These are phyloP conservation scores for Hippopotamus amphibius DNA, from an alignment of 2,113 vertebrate species.

Conservation along the genomic window DNA sequence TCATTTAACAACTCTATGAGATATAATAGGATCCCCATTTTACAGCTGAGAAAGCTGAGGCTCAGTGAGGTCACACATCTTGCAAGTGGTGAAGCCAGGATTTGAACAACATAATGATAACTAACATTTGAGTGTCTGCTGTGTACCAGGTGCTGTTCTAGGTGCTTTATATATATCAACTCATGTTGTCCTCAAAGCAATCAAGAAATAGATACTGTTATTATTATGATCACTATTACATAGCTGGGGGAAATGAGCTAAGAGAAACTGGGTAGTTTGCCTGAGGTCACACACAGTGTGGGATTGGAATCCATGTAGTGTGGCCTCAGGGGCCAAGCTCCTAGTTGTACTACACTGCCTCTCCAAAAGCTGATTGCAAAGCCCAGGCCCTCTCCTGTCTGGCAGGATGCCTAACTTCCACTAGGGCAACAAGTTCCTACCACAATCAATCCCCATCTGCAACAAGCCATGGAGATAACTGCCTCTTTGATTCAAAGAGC, in stretches of 20 bases:
- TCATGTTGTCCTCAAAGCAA: neutral
- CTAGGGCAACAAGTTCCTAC: neutral
- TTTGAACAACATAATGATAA: neutral
- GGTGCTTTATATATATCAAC: neutral
- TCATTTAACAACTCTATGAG: conserved; percentile 10
- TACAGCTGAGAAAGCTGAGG: neutral
- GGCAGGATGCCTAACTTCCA: neutral
- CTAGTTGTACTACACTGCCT: neutral
- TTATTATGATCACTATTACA: neutral
- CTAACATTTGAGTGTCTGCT: neutral
- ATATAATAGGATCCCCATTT: conserved; percentile 20
- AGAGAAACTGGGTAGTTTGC: conserved; percentile 24
- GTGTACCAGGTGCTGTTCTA: neutral
- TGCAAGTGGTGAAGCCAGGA: neutral
- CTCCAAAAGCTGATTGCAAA: neutral
- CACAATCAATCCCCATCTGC: no score
- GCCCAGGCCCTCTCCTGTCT: neutral
- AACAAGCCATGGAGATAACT: neutral
- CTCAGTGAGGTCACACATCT: conserved; percentile 32
- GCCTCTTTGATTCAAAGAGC: conserved; percentile 29
- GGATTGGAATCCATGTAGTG: neutral
- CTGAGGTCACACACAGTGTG: neutral
- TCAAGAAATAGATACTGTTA: conserved; percentile 29
- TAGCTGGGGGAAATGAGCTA: neutral
- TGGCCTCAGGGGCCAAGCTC: neutral